Conservation (phyloP, 2,113 vertebrate species). For the Carassius carassius region DNA sequence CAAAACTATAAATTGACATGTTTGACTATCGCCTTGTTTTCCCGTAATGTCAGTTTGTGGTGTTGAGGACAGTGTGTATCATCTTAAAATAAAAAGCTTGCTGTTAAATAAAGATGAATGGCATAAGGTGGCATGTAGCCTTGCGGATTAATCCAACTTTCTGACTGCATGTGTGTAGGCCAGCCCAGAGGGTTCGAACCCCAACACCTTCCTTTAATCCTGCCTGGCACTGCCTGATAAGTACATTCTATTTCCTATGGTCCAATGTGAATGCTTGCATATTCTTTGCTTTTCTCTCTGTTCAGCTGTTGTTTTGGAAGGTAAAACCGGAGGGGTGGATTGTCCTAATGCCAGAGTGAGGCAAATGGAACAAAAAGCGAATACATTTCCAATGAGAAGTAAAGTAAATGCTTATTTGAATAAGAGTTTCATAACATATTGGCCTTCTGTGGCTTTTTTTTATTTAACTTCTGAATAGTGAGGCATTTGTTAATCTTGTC, state of each 20-base stretch:
- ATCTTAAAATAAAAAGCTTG: slow-evolving; percentile 44
- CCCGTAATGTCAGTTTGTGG: slow-evolving; percentile 21
- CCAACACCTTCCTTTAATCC: slow-evolving; percentile 48
- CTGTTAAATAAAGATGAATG: slow-evolving; percentile 38
- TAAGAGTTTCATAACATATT: slow-evolving; percentile 56
- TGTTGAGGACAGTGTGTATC: slow-evolving; percentile 22
- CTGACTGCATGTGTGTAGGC: slow-evolving; percentile 17
- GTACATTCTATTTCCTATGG: slow-evolving; percentile 16
- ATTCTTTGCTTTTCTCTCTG: slow-evolving; percentile 1
- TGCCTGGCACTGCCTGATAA: slow-evolving; percentile 47
- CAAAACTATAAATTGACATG: slow-evolving; percentile 27
- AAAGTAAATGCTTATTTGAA: slow-evolving; percentile 63
- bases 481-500: slow-evolving; percentile 51
- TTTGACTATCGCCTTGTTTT: slow-evolving; percentile 22
- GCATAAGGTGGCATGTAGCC: slow-evolving; percentile 21
- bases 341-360: slow-evolving; percentile 60
- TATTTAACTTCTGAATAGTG: slow-evolving; percentile 28
- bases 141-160: slow-evolving; percentile 33
- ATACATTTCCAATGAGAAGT: slow-evolving; percentile 63
- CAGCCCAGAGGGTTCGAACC: slow-evolving; percentile 30
- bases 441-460: slow-evolving; percentile 59
- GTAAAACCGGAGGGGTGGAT: slow-evolving; percentile 66
- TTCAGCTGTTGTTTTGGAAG: slow-evolving; percentile 55
- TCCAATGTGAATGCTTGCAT: slow-evolving; percentile 27
- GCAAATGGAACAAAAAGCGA: slow-evolving; percentile 53